Conservation (phyloP, 1,140 invertebrate species). For the Geopemphigus sp. region DNA sequence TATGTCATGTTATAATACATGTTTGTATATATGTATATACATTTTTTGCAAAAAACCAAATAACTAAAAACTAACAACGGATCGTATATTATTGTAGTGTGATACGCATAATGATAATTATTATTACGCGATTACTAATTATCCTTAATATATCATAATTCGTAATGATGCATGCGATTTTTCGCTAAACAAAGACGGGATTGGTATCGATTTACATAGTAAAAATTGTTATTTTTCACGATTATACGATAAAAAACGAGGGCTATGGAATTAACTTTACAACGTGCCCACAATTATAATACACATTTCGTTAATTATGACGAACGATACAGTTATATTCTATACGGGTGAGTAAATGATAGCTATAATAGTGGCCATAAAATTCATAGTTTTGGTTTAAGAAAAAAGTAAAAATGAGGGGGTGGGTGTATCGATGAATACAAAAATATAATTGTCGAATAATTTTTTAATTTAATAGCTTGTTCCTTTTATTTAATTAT, state of each 20-base stretch:
- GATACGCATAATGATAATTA: background rate
- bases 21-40: background rate
- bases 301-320: too few relatives aligned
- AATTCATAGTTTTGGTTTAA: too few relatives aligned
- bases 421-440: too few relatives aligned
- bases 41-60: background rate
- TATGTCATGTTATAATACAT: too few relatives aligned
- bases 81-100: background rate
- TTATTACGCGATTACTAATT: background rate
- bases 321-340: too few relatives aligned
- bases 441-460: background rate
- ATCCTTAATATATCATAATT: background rate
- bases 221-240: background rate
- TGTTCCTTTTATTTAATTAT: too few relatives aligned
- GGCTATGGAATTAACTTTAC: background rate
- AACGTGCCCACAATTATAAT: too few relatives aligned
- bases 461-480: background rate
- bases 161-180: background rate
- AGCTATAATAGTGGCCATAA: background rate
- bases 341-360: background rate
- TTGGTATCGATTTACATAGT: background rate
- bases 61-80: background rate
- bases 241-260: background rate
- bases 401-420: too few relatives aligned
- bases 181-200: background rate